Evolutionary conservation across 1,140 invertebrate species (phyloP).

Genomic region (Spodoptera litura): DNA sequence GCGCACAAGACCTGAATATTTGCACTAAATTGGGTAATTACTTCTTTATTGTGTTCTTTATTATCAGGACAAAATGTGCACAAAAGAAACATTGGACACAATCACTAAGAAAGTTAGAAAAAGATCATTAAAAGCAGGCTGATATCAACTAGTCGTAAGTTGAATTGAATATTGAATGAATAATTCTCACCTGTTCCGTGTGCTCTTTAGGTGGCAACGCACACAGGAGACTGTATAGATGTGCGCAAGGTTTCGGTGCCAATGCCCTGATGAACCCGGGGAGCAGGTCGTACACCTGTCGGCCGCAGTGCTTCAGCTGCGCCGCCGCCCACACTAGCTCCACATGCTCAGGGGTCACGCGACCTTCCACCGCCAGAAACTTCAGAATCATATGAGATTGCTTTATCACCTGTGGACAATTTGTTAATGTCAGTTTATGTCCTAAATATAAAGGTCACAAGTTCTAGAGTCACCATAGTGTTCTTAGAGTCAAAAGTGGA

Average conservation of each 20-base stretch:
- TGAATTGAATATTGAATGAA: not conserved
- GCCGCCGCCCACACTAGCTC: constrained; percentile 96
- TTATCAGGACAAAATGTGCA: too few relatives aligned
- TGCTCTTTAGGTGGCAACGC: constrained; percentile 95
- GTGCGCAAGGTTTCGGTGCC: constrained; percentile 94
- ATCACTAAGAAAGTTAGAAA: too few relatives aligned
- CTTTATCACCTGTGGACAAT: constrained; percentile 91
- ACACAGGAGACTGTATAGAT: constrained; percentile 94
- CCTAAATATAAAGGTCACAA: too few relatives aligned
- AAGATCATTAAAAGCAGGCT: too few relatives aligned
- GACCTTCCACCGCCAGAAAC: constrained; percentile 96
- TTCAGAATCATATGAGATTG: constrained; percentile 97
- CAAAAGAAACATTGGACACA: too few relatives aligned
- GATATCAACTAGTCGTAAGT: too few relatives aligned
- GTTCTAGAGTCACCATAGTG: too few relatives aligned
- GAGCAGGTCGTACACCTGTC: constrained; percentile 96
- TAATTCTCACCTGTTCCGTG: constrained; percentile 92
- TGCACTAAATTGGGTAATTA: too few relatives aligned
- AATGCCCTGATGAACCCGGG: constrained; percentile 96
- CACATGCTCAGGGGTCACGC: constrained; percentile 96
- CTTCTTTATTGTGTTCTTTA: too few relatives aligned
- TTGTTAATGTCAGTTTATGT: too few relatives aligned
- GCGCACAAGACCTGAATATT: too few relatives aligned
- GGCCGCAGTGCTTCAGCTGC: constrained; percentile 97
- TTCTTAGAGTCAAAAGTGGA: too few relatives aligned